phyloP scores from a whole-genome alignment of 2,113 vertebrate genomes.

The Chloropsis cyanopogon region DNA sequence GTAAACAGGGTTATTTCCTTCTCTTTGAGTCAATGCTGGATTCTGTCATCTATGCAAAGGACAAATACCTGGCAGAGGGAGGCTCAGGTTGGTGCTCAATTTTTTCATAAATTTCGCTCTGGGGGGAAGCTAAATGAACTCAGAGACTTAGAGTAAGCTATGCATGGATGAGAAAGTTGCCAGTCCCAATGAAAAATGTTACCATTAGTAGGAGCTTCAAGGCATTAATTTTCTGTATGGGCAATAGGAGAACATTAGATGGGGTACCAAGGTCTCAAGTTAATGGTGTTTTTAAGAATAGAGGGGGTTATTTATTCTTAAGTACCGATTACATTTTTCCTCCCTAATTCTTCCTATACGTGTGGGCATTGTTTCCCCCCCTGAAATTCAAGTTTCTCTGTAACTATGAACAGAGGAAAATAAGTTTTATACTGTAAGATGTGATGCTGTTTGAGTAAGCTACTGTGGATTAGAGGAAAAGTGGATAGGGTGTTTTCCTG shows the following conservation, averaged over 20 bases:
- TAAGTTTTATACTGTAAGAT: not conserved
- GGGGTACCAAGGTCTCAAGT: conserved; percentile 11
- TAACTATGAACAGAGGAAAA: not conserved
- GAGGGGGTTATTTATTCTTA: conserved; percentile 21
- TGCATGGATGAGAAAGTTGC: conserved; percentile 66
- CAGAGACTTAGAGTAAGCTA: conserved; percentile 52
- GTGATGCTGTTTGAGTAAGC: not conserved
- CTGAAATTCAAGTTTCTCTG: not conserved
- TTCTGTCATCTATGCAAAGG: conserved; percentile 90
- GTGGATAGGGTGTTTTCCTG: not conserved
- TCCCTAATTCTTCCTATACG: not conserved
- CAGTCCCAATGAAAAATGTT: conserved; percentile 69
- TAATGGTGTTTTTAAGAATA: conserved; percentile 48
- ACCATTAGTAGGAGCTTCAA: conserved; percentile 67
- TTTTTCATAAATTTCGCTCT: conserved; percentile 60
- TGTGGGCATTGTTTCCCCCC: not conserved
- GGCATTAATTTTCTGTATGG: conserved; percentile 59
- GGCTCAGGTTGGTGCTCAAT: conserved; percentile 84
- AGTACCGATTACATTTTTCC: not conserved
- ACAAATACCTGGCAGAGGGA: conserved; percentile 84
- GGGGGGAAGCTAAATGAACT: conserved; percentile 40
- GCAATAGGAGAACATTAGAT: conserved; percentile 27
- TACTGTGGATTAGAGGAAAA: not conserved
- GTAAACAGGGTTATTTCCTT: conserved; percentile 90
- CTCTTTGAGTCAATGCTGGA: conserved; percentile 98